phyloP scores from a whole-genome alignment of 1,140 invertebrate genomes.

The Heliothis subflexa region DNA sequence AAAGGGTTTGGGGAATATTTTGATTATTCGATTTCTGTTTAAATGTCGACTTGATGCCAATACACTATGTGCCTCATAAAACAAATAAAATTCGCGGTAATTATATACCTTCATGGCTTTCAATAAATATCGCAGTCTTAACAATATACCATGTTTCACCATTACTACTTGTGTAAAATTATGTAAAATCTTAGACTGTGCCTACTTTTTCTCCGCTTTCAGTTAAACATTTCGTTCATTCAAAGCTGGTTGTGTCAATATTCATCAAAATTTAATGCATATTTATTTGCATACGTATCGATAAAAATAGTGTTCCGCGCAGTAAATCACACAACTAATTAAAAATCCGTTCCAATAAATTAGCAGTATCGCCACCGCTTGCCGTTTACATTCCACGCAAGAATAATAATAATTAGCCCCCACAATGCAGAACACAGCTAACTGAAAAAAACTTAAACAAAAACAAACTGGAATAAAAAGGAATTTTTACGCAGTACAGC shows the following conservation, averaged over 20 bases:
- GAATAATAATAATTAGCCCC: constrained; percentile 35
- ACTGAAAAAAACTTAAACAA: constrained; percentile 39
- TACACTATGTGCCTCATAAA: too few species aligned
- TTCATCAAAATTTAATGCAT: too few species aligned
- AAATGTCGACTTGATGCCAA: neutral
- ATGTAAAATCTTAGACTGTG: too few species aligned
- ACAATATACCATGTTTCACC: too few species aligned
- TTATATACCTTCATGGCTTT: too few species aligned
- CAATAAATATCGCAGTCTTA: too few species aligned
- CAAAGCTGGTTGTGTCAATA: too few species aligned
- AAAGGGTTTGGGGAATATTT: neutral
- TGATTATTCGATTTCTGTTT: neutral
- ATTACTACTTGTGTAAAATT: too few species aligned
- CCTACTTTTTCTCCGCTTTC: too few species aligned
- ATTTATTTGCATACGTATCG: too few species aligned
- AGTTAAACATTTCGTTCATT: too few species aligned
- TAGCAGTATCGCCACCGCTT: neutral
- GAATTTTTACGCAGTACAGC: constrained; percentile 34
- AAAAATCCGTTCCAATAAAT: constrained; percentile 26
- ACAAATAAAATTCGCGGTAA: too few species aligned
- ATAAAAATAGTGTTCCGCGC: neutral
- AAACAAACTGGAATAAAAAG: constrained; percentile 29
- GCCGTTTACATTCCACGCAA: constrained; percentile 19
- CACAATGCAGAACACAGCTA: constrained; percentile 20
- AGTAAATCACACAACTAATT: constrained; percentile 11